Base-by-base conservation (phyloP, 2,888 invertebrate genomes). In the Dicyrtoma fusca region DNA sequence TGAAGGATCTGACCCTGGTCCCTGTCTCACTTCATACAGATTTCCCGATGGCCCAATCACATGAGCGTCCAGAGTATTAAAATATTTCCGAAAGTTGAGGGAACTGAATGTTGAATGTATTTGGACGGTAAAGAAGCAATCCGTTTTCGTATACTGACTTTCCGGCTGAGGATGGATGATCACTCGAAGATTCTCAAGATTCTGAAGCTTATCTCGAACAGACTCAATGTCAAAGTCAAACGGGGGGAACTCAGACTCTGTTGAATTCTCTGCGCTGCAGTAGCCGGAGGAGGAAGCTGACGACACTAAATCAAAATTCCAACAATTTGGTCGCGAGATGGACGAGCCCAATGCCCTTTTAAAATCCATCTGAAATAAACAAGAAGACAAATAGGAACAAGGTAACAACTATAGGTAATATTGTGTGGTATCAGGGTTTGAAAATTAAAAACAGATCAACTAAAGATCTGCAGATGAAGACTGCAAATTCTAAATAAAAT, bases 221-320 rank as follows among this genome's bases (percentile, higher is more conserved):
- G 45, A 25, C 10, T 65, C 66, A 57, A 57, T 65, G 26, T 65
- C 65, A 51, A 69, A 69, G 8, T 8, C 8, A 26, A 59, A 59
- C n/a, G 72, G 72, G 45, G 72, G 72, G 23, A 59, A 21, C 42
- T 72, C 72, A 26, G 45, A 26, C 19, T 42, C 72, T 2, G 72
- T 57, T 3, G 71, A 71, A n/a, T 45, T 55, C 21, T 64, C 71
- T 6, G 64, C 71, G 55, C 47, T 71, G 25, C 57, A 53, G 21
- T 71, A 71, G 51, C 71, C 71, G 25, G 71, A 71, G 4, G 55
- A 55, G n/a, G 57, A 17, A n/a, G 51, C 42, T 6, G 64, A 64
- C 23, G 13, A 64, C 23, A 14, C 25, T 8, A 66, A 42, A 23
- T 66, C 66, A 55, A 66, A 66, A 21, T 44, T 42, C 42, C 51